phyloP scores from a whole-genome alignment of 2,113 vertebrate species.

The Stegastes partitus region DNA sequence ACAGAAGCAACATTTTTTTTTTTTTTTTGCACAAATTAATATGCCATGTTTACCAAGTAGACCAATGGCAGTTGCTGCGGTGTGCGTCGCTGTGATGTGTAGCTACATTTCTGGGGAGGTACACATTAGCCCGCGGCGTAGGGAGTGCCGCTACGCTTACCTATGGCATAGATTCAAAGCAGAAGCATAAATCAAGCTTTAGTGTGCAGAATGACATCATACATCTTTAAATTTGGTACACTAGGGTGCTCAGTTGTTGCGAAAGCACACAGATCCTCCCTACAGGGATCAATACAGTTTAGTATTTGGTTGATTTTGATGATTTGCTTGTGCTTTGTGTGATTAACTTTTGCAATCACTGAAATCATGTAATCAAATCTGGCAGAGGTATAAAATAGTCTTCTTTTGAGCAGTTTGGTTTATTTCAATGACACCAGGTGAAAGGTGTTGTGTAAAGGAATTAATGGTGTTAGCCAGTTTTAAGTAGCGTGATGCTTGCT shows the following conservation, averaged over 20 bases:
- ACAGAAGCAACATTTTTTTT: too few relatives aligned
- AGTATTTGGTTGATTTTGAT: conserved; percentile 1
- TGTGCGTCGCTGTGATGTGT: too few relatives aligned
- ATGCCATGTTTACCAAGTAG: too few relatives aligned
- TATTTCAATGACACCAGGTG: background rate
- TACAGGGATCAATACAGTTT: too few relatives aligned
- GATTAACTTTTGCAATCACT: conserved; percentile 16
- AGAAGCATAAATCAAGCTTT: too few relatives aligned
- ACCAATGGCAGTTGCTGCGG: too few relatives aligned
- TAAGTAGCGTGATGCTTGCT: background rate
- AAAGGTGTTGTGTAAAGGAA: conserved; percentile 4
- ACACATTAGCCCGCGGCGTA: too few relatives aligned
- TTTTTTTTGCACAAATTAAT: too few relatives aligned
- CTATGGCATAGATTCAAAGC: too few relatives aligned
- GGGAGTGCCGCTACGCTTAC: too few relatives aligned
- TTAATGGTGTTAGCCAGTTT: background rate
- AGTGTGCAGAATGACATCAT: too few relatives aligned
- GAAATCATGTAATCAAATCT: conserved; percentile 25
- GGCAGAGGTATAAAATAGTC: conserved; percentile 1
- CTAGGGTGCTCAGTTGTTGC: conserved; percentile 2
- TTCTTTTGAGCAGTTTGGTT: conserved; percentile 26
- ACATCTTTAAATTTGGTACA: conserved; percentile 6
- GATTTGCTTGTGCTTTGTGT: conserved; percentile 25
- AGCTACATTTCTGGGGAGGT: too few relatives aligned
- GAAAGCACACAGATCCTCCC: background rate